Evolutionary conservation across 2,113 vertebrate genomes (phyloP).

Genomic region (Mormoops blainvillei): DNA sequence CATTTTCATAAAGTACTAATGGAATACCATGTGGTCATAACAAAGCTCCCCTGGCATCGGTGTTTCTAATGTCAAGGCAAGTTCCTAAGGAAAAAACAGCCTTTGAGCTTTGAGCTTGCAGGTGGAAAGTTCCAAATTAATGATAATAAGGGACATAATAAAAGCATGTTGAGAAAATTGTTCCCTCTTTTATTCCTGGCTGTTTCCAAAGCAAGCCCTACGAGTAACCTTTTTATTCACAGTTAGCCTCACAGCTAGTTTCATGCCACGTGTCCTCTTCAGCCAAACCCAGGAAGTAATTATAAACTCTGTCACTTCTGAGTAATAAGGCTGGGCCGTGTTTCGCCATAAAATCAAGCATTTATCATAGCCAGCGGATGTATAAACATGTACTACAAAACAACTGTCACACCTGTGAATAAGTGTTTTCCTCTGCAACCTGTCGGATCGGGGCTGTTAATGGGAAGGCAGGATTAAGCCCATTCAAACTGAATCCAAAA

Average conservation of each 20-base stretch:
- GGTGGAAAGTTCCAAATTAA: neutral
- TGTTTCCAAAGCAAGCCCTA: neutral
- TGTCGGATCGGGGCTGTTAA: neutral
- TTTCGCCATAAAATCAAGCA: constrained; percentile 1
- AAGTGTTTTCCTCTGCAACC: neutral
- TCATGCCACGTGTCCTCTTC: neutral
- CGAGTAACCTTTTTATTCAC: neutral
- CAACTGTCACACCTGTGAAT: constrained; percentile 12
- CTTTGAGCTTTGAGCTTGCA: neutral
- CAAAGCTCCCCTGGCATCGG: neutral
- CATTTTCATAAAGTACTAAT: neutral
- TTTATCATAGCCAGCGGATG: constrained; percentile 42
- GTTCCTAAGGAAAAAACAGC: neutral
- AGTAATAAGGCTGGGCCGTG: constrained; percentile 35
- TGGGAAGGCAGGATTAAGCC: neutral
- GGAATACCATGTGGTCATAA: neutral
- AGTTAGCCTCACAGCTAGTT: neutral
- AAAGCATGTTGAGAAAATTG: neutral
- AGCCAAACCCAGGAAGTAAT: constrained; percentile 35
- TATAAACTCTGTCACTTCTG: constrained; percentile 27
- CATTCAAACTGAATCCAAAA: neutral
- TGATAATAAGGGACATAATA: neutral
- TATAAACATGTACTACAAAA: constrained; percentile 30
- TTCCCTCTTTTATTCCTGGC: neutral
- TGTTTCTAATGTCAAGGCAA: neutral